Percentiles rank a stretch among this genome's conserved stretches.
phyloP scores from a whole-genome alignment of 2,888 invertebrate genomes.

The Chloroclysta siterata region DNA sequence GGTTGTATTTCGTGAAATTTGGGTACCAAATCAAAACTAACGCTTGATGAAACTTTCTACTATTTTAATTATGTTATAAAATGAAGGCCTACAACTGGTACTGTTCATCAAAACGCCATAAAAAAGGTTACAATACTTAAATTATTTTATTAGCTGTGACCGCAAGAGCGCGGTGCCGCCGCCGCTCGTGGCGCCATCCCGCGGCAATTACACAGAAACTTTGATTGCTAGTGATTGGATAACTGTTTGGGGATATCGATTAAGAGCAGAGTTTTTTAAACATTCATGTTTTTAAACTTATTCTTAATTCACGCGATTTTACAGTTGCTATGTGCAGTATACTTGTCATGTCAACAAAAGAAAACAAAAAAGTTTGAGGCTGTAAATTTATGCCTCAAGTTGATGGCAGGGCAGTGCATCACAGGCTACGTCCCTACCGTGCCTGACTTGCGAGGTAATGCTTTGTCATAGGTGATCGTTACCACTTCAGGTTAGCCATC shows the following conservation, averaged over 20 bases:
- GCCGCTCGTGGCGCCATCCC: conserved; percentile 37
- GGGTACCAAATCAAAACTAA: neutral
- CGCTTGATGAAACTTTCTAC: conserved; percentile 16
- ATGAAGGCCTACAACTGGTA: conserved; percentile 16
- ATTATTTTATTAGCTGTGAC: conserved; percentile 41
- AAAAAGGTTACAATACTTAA: conserved; percentile 33
- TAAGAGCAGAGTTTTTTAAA: conserved; percentile 40
- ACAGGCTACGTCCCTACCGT: too few relatives aligned
- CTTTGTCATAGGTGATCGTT: too few relatives aligned
- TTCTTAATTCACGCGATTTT: too few relatives aligned
- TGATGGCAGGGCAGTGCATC: too few relatives aligned
- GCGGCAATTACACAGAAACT: conserved; percentile 32
- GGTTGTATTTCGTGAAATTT: too few relatives aligned
- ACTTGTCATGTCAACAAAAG: too few relatives aligned
- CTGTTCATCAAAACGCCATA: conserved; percentile 34
- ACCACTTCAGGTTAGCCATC: too few relatives aligned
- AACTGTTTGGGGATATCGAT: conserved; percentile 44
- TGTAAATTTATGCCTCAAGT: too few relatives aligned
- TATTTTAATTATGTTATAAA: conserved; percentile 34
- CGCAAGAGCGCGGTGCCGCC: conserved; percentile 39
- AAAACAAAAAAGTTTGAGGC: too few relatives aligned
- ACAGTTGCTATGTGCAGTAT: too few relatives aligned
- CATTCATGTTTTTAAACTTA: conserved; percentile 8
- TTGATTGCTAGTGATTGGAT: conserved; percentile 39
- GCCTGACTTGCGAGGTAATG: too few relatives aligned